These are phyloP conservation scores for Carassius carassius DNA, from an alignment of 2,113 vertebrate genomes.

Conservation along the genomic window DNA sequence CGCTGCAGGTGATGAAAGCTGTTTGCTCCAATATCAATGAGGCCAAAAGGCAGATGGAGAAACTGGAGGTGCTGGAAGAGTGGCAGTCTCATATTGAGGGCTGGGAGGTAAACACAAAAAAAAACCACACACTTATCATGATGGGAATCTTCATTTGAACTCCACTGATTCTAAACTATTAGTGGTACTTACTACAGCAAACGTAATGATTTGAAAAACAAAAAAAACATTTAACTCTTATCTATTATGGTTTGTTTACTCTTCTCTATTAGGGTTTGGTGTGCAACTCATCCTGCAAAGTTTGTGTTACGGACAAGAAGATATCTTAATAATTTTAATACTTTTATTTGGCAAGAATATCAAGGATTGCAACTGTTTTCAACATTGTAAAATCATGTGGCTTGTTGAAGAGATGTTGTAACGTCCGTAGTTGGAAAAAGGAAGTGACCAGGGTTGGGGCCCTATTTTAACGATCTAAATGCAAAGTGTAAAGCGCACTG, in stretches of 20 bases:
- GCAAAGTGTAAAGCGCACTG: too few species aligned
- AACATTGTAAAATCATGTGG: background rate
- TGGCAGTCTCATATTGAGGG: slow-evolving; percentile 98
- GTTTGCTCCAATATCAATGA: slow-evolving; percentile 98
- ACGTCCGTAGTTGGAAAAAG: too few species aligned
- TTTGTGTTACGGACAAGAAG: background rate
- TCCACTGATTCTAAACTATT: background rate
- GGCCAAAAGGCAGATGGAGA: slow-evolving; percentile 98
- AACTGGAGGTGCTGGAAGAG: slow-evolving; percentile 94
- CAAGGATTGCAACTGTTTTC: too few species aligned
- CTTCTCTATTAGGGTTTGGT: background rate
- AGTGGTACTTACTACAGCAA: background rate
- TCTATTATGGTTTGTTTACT: too few species aligned
- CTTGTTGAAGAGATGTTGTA: background rate
- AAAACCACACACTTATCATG: background rate
- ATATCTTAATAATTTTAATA: too few species aligned
- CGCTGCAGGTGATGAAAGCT: slow-evolving; percentile 96
- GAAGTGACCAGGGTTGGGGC: too few species aligned
- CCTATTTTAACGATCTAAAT: too few species aligned
- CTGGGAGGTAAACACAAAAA: slow-evolving; percentile 86
- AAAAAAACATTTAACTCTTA: background rate
- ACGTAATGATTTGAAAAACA: background rate
- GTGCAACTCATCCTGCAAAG: background rate
- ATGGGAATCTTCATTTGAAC: background rate
- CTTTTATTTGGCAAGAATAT: too few species aligned